Conservation (phyloP, 2,113 vertebrate species). For the Columba livia region DNA sequence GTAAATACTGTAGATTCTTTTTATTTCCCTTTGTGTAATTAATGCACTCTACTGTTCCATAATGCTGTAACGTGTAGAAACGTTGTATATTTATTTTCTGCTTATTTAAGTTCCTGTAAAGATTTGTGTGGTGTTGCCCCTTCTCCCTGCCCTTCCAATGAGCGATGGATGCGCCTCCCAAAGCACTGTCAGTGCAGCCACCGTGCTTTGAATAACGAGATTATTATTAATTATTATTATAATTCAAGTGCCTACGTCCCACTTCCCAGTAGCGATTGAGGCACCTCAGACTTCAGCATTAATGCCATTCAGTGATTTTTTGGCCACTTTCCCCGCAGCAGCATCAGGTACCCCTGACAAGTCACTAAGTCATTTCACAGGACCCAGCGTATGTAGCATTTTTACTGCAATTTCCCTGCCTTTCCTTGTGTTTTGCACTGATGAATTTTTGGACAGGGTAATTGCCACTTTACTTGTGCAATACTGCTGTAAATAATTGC, state of each 20-base stretch:
- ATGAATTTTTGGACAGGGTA: slow-evolving; percentile 89
- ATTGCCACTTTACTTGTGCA: slow-evolving; percentile 88
- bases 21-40: slow-evolving; percentile 54
- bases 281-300: not conserved
- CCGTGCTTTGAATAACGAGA: not conserved
- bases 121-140: slow-evolving; percentile 17
- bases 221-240: not conserved
- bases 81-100: slow-evolving; percentile 83
- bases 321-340: slow-evolving; percentile 57
- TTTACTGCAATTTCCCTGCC: slow-evolving; percentile 83
- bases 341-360: slow-evolving; percentile 67
- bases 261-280: not conserved
- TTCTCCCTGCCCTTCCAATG: not conserved
- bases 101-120: slow-evolving; percentile 82
- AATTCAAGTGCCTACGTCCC: slow-evolving; percentile 36
- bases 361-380: slow-evolving; percentile 74
- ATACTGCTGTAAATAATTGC: slow-evolving; percentile 90
- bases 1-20: slow-evolving; percentile 76
- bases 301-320: not conserved
- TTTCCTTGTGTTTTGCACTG: slow-evolving; percentile 85
- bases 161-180: slow-evolving; percentile 21
- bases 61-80: slow-evolving; percentile 82
- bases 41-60: slow-evolving; percentile 80
- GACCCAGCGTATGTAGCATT: slow-evolving; percentile 95
- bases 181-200: not conserved